Conservation (phyloP, 1,140 invertebrate species). For the Tetragnatha versicolor region DNA sequence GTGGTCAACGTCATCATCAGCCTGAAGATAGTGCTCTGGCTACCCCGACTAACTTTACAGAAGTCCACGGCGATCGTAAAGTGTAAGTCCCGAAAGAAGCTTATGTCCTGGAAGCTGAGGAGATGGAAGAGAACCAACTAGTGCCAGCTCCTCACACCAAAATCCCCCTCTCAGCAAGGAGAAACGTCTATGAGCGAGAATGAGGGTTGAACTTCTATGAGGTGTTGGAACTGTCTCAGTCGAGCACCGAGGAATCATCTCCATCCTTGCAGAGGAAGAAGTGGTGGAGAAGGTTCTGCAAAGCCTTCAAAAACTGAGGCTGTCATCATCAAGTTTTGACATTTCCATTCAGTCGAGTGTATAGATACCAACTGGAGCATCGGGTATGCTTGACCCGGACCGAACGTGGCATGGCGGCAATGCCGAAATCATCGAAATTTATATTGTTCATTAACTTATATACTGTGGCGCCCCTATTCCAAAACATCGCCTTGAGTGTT, state of each 20-base stretch:
- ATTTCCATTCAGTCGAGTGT: too few relatives aligned
- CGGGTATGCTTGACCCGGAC: too few relatives aligned
- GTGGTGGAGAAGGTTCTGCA: constrained; percentile 43
- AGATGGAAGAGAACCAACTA: neutral
- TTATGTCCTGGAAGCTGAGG: neutral
- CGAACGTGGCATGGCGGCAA: too few relatives aligned
- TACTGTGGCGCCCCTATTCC: too few relatives aligned
- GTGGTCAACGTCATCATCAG: constrained; percentile 60
- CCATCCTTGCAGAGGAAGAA: neutral
- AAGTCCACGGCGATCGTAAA: constrained; percentile 15
- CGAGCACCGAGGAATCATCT: constrained; percentile 14
- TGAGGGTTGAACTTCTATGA: too few relatives aligned
- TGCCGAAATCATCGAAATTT: too few relatives aligned
- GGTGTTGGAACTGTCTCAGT: constrained; percentile 31
- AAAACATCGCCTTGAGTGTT: too few relatives aligned
- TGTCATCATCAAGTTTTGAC: too few relatives aligned
- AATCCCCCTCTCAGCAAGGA: neutral
- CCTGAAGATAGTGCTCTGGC: constrained; percentile 54
- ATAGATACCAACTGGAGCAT: too few relatives aligned
- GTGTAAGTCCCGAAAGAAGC: constrained; percentile 37
- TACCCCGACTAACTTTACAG: constrained; percentile 44
- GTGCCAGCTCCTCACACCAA: neutral
- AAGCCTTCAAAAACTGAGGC: constrained; percentile 9
- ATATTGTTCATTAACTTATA: too few relatives aligned
- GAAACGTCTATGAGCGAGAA: constrained; percentile 17